phyloP scores from a whole-genome alignment of 2,888 invertebrate genomes.

The Coremacera marginata region DNA sequence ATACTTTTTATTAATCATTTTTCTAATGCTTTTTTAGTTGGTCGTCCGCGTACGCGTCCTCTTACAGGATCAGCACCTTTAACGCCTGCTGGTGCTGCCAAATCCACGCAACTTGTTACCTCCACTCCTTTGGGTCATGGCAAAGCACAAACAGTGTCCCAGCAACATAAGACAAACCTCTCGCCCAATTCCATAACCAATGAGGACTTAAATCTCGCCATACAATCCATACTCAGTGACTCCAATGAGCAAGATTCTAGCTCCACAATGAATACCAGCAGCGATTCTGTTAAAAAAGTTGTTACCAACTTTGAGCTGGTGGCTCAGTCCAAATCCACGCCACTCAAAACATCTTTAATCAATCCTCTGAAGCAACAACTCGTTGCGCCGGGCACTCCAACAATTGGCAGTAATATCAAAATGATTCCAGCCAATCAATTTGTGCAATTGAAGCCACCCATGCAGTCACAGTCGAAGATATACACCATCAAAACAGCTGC shows the following conservation, averaged over 20 bases:
- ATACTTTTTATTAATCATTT: not conserved
- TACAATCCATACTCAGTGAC: constrained; percentile 67
- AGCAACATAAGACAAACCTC: constrained; percentile 47
- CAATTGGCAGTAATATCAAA: constrained; percentile 64
- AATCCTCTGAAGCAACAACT: constrained; percentile 46
- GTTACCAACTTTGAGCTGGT: constrained; percentile 58
- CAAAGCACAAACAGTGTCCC: constrained; percentile 34
- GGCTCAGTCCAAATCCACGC: constrained; percentile 52
- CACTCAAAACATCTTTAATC: constrained; percentile 48
- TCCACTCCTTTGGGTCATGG: constrained; percentile 30
- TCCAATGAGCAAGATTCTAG: constrained; percentile 55
- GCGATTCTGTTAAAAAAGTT: constrained; percentile 49
- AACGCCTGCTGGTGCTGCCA: constrained; percentile 30
- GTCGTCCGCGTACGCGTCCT: constrained; percentile 70
- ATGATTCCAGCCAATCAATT: constrained; percentile 68
- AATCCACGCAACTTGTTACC: constrained; percentile 37
- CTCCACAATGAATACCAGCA: constrained; percentile 39
- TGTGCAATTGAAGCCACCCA: constrained; percentile 64
- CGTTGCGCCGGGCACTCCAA: constrained; percentile 43
- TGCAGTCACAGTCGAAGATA: constrained; percentile 62
- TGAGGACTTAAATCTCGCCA: constrained; percentile 67
- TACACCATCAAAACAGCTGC: constrained; percentile 63
- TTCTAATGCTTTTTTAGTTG: constrained; percentile 67
- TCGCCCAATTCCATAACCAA: constrained; percentile 48
- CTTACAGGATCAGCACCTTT: constrained; percentile 51